Conservation (phyloP, 2,888 invertebrate species). For the Exocentrus adspersus region DNA sequence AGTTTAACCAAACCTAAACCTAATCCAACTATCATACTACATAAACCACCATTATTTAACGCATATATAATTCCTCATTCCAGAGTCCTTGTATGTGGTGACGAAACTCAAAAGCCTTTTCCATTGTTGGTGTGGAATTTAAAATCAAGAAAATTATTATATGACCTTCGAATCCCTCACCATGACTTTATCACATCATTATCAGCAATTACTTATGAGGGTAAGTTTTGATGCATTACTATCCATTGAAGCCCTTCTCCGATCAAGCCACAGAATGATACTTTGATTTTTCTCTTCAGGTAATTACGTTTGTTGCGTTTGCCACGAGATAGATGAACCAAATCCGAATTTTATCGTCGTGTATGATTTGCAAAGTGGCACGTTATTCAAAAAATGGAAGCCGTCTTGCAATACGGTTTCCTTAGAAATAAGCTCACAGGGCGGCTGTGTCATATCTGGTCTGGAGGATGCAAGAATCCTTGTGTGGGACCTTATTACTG, state of each 20-base stretch:
- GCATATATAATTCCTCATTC: slow-evolving; percentile 45
- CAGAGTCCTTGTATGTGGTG: slow-evolving; percentile 87
- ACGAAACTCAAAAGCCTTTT: slow-evolving; percentile 92
- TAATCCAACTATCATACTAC: too few species aligned
- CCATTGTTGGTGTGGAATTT: slow-evolving; percentile 91
- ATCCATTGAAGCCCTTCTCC: too few species aligned
- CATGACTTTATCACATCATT: slow-evolving; percentile 88
- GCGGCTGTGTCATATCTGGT: slow-evolving; percentile 85
- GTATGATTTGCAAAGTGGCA: slow-evolving; percentile 90
- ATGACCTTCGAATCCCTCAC: slow-evolving; percentile 88
- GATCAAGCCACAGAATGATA: too few species aligned
- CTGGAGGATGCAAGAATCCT: slow-evolving; percentile 83
- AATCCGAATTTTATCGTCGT: slow-evolving; percentile 90
- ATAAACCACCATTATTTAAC: too few species aligned
- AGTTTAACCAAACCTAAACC: too few species aligned
- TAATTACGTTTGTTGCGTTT: slow-evolving; percentile 77
- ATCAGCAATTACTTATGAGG: slow-evolving; percentile 87
- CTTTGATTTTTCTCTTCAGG: slow-evolving; percentile 60
- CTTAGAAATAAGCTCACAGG: slow-evolving; percentile 85
- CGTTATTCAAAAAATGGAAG: slow-evolving; percentile 92
- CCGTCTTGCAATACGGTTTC: slow-evolving; percentile 84
- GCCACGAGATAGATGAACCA: slow-evolving; percentile 78
- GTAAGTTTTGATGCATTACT: too few species aligned
- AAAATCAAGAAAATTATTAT: slow-evolving; percentile 82
- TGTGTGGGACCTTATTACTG: slow-evolving; percentile 88